A percentile compares a stretch with the other conserved stretches of the same genome.
Conservation (phyloP, 1,140 invertebrate species). For the Hylyphantes graminicola region DNA sequence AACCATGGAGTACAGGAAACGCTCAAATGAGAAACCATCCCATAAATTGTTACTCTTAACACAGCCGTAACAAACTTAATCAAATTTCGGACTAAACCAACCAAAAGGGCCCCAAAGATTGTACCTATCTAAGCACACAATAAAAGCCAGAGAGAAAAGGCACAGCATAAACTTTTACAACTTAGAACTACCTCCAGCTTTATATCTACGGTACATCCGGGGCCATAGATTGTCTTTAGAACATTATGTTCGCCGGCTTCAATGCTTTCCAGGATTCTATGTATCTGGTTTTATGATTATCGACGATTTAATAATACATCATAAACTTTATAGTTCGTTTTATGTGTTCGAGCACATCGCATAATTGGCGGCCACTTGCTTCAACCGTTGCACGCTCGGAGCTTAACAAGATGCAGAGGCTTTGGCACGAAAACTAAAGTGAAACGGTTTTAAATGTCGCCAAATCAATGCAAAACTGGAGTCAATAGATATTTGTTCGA, state of each 20-base stretch:
- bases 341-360: constrained; percentile 15
- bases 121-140: constrained; percentile 28
- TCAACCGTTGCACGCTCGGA: not conserved
- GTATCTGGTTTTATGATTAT: constrained; percentile 48
- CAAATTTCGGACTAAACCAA: constrained; percentile 27
- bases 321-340: constrained; percentile 39
- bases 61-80: constrained; percentile 8
- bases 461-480: too few relatives aligned
- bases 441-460: too few relatives aligned
- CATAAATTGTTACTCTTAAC: constrained; percentile 9
- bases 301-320: constrained; percentile 27
- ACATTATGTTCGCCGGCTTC: constrained; percentile 15
- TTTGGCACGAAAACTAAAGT: too few relatives aligned
- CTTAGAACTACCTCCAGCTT: constrained; percentile 20
- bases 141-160: constrained; percentile 5
- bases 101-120: too few relatives aligned
- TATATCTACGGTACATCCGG: constrained; percentile 37
- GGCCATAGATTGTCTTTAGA: constrained; percentile 17
- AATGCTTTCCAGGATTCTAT: constrained; percentile 1
- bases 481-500: too few relatives aligned
- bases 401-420: too few relatives aligned
- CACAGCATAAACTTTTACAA: constrained; percentile 38
- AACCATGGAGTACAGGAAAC: too few relatives aligned
- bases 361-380: constrained; percentile 33
- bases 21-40: not conserved